Evolutionary conservation across 1,140 invertebrate species (phyloP).

Genomic region (Saccostrea echinata): DNA sequence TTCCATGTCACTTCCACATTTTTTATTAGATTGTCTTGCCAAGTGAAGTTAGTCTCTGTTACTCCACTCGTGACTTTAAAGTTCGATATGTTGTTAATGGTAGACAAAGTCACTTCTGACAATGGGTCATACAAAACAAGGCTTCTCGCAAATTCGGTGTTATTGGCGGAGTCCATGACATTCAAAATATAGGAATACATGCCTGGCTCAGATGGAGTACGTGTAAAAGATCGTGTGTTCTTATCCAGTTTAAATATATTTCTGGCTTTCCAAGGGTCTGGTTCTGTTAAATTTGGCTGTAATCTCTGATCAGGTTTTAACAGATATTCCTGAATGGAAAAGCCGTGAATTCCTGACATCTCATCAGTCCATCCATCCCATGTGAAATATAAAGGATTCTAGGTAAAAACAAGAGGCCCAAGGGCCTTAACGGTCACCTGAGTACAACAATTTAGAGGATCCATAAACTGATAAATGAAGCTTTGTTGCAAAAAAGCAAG

Average conservation of each 20-base stretch:
- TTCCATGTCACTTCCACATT: background rate
- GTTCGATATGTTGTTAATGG: too few species aligned
- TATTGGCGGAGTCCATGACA: slow-evolving; percentile 12
- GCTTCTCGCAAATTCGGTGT: background rate
- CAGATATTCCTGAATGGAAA: background rate
- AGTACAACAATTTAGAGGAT: too few species aligned
- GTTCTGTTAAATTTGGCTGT: background rate
- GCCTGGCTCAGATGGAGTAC: background rate
- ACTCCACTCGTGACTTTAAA: background rate
- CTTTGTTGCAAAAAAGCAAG: too few species aligned
- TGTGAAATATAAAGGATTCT: background rate
- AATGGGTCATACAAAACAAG: slow-evolving; percentile 20
- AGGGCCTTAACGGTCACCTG: too few species aligned
- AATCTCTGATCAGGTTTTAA: background rate
- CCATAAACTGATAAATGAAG: too few species aligned
- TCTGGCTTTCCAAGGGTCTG: background rate
- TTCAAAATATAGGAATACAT: slow-evolving; percentile 26
- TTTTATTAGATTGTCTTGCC: background rate
- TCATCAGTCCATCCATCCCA: slow-evolving; percentile 33
- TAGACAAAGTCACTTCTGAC: background rate
- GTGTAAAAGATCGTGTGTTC: background rate
- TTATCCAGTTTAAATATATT: background rate
- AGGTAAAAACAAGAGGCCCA: too few species aligned
- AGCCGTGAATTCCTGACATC: background rate
- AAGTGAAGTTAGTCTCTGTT: background rate